phyloP scores from a whole-genome alignment of 2,888 invertebrate genomes.

The Erebia epiphron region DNA sequence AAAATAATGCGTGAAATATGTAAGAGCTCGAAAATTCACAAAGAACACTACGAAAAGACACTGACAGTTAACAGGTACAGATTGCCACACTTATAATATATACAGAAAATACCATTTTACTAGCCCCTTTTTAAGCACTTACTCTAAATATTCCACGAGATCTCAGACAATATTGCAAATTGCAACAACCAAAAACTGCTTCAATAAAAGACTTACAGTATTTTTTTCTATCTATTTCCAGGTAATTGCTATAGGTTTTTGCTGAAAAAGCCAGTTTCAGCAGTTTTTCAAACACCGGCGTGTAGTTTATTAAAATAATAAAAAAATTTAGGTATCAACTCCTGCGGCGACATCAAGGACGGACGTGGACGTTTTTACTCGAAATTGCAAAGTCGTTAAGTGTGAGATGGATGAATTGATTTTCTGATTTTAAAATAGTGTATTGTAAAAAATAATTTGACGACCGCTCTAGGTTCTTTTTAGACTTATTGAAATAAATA shows the following conservation, averaged over 20 bases:
- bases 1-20: too few relatives aligned
- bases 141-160: not conserved
- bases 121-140: not conserved
- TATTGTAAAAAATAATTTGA: not conserved
- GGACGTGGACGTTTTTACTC: not conserved
- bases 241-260: constrained; percentile 21
- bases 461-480: not conserved
- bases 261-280: constrained; percentile 17
- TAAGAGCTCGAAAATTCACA: too few relatives aligned
- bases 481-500: not conserved
- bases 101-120: not conserved
- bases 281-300: constrained; percentile 5
- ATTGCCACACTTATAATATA: not conserved
- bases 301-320: not conserved
- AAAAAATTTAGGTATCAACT: constrained; percentile 4
- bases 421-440: not conserved
- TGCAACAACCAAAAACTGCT: constrained; percentile 6
- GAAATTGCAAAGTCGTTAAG: constrained; percentile 2
- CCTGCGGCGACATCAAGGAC: constrained; percentile 16
- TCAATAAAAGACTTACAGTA: constrained; percentile 11
- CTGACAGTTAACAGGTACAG: too few relatives aligned
- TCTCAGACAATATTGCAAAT: constrained; percentile 15
- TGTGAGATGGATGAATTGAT: constrained; percentile 9
- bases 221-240: constrained; percentile 17
- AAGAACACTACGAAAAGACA: too few relatives aligned